Evolutionary conservation across 1,140 invertebrate genomes (phyloP), one percentile per base, ranked within the genome.

Genomic region (Saccostrea echinata): DNA sequence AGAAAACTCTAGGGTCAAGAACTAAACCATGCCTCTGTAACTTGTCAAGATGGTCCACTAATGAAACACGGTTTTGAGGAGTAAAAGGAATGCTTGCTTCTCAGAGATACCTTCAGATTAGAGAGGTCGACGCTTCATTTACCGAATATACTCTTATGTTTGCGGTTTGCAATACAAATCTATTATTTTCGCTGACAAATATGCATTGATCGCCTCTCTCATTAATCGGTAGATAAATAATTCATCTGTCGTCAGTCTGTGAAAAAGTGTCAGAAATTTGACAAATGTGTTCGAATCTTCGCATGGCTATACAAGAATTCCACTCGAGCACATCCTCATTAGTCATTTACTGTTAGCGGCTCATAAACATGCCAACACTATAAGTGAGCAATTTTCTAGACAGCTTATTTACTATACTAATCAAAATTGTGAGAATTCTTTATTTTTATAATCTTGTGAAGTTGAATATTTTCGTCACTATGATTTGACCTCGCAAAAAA

Each of bases 281-380:
- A 76, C 27, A 33, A 76, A 76, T 76, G 27, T 30, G 68, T 33
- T 76, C 68, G 27, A 76, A 33, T 76, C 27, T 76, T 27, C 24
- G 27, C 24, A 76, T 76, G 68, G 68, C 12, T 30, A 27, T 27
- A 76, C 68, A 16, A 76, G 68, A 76, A 30, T 76, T 76, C 68
- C 68, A 76, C 68, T 76, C 68, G 68, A 76, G 68, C 68, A 33
- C 30, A 30, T 33, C 27, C 13, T 27, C 13, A 33, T 76, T 76
- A 33, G 27, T 76, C 68, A 76, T 76, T 76, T 76, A 76, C 68
- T 30, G 68, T 76, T 76, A 76, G 24, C 27, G 68, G 68, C 30
- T 76, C 68, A 76, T 76, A 76, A 76, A 76, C 68, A 76, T 16
- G 27, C 30, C 68, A 76, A 76, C 27, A 76, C 68, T 24, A 13